Evolutionary conservation across 2,113 vertebrate genomes (phyloP), one percentile per base, ranked within the genome.

Genomic region (Myotis yumanensis): DNA sequence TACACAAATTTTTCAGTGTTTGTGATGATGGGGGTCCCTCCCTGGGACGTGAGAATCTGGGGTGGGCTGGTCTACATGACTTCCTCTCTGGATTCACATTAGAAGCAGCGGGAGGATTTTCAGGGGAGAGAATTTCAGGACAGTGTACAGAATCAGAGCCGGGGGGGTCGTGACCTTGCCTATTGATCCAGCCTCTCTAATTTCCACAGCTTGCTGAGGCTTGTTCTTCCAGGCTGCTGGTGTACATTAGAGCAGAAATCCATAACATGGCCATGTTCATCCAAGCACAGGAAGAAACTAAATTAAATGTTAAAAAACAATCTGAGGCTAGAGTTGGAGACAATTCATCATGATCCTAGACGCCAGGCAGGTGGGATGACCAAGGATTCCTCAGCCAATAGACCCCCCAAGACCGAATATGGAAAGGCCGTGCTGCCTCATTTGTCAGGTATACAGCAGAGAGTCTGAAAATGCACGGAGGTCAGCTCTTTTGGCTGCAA

Each of bases 231-330:
- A 99, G 99, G 98, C 99, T 99, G 99, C 99, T 99, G 99, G 98
- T 99, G 99, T 99, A 99, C 99, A 99, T 99, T 99, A 99, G 98
- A 99, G 98, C 98, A 99, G 99, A 99, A 99, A 99, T 99, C 99
- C 99, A 99, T 99, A 99, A 99, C 98, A 98, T 98, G 98, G 98
- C 98, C 98, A 99, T 99, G 99, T 99, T 99, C 99, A 99, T 99
- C 99, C 99, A 99, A 99, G 99, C 99, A 99, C 99, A 99, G 99
- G 99, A 99, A 99, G 99, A 99, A 99, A 99, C 99, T 99, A 99
- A 99, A 99, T 99, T 99, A 99, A 99, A 99, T 99, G 99, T 99
- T 99, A 99, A 99, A 99, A 99, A 99, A 99, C 99, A 99, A 99
- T 99, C 99, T 99, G 98, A 98, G 98, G 97, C 98, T 98, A 97